Conservation (phyloP, 2,888 invertebrate genomes). For the Oxytorus armatus region DNA sequence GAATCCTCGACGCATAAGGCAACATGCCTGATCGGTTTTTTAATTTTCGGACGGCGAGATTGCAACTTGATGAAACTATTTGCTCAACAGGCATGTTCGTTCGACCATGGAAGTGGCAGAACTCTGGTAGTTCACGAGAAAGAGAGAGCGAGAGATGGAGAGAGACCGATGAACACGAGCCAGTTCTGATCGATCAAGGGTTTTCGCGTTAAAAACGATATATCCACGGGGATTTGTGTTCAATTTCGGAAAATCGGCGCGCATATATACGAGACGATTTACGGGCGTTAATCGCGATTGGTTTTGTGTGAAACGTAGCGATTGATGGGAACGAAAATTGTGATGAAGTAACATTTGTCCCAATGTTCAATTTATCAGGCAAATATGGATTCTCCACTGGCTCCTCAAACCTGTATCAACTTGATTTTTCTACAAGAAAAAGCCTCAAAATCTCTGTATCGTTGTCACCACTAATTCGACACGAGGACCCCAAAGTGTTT, state of each 20-base stretch:
- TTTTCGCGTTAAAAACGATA: conserved; percentile 46
- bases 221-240: conserved; percentile 42
- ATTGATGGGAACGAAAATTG: conserved; percentile 1
- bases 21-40: too few species aligned
- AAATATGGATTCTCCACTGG: not conserved
- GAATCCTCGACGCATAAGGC: too few species aligned
- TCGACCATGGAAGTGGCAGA: not conserved
- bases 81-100: not conserved
- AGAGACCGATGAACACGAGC: conserved; percentile 24
- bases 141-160: not conserved
- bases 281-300: conserved; percentile 2
- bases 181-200: conserved; percentile 52
- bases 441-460: not conserved
- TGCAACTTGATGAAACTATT: not conserved
- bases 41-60: not conserved
- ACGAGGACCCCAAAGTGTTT: not conserved
- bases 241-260: conserved; percentile 50
- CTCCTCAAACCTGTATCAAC: not conserved
- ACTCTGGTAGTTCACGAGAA: not conserved
- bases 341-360: conserved; percentile 4
- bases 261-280: conserved; percentile 10
- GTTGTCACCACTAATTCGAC: not conserved
- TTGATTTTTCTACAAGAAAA: not conserved
- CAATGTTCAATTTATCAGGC: conserved; percentile 17
- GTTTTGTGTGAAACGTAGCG: not conserved